Percentiles rank a stretch among this genome's conserved stretches.
Evolutionary conservation across 2,888 invertebrate species (phyloP).

Genomic region (Ophioninae sp.): DNA sequence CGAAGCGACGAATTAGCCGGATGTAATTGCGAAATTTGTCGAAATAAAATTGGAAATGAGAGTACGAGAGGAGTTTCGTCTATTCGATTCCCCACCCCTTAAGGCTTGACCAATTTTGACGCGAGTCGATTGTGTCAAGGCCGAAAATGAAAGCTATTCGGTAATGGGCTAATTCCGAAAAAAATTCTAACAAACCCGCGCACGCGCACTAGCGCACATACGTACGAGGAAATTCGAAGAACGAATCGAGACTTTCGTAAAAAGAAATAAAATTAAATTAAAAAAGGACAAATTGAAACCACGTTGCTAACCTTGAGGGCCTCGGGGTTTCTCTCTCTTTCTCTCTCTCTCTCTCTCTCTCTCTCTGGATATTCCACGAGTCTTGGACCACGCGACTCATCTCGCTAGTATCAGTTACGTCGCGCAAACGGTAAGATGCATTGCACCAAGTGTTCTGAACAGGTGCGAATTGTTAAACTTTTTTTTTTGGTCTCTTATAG

Average conservation of each 20-base stretch:
- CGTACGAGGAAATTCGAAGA: not conserved
- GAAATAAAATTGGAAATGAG: not conserved
- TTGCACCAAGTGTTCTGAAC: slow-evolving; percentile 52
- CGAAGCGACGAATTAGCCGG: not conserved
- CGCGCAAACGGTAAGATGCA: slow-evolving; percentile 74
- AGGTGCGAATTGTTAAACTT: slow-evolving; percentile 27
- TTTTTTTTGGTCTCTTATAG: slow-evolving; percentile 6
- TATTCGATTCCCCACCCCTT: not conserved
- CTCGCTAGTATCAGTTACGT: slow-evolving; percentile 73
- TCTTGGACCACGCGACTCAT: slow-evolving; percentile 68
- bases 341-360: not conserved
- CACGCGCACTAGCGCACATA: not conserved
- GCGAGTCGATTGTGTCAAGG: slow-evolving; percentile 50
- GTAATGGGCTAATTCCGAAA: slow-evolving; percentile 41
- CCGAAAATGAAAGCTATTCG: slow-evolving; percentile 58
- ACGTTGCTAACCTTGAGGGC: slow-evolving; percentile 76
- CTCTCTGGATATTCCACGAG: slow-evolving; percentile 68
- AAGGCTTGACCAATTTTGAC: not conserved
- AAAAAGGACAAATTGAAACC: slow-evolving; percentile 63
- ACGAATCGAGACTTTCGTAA: not conserved
- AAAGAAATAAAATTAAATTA: slow-evolving; percentile 33
- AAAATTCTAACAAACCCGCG: not conserved
- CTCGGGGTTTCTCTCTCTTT: slow-evolving; percentile 37
- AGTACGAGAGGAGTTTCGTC: not conserved
- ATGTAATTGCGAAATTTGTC: slow-evolving; percentile 5